These are phyloP conservation scores for Microcebus ravelobensis DNA, from an alignment of 2,113 vertebrate genomes.

Conservation along the genomic window DNA sequence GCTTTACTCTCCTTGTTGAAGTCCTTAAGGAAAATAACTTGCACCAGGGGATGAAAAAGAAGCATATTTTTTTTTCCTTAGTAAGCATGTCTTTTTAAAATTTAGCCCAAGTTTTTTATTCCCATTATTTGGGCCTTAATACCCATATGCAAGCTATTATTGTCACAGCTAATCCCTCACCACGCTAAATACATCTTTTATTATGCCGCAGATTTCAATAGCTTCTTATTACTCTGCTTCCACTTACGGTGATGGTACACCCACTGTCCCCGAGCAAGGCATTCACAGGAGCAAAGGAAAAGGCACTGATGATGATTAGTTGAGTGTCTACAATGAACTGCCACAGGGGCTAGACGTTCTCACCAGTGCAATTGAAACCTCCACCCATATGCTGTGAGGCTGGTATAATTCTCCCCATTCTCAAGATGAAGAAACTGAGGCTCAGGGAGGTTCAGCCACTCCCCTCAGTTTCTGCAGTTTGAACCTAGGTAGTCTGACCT, in stretches of 20 bases:
- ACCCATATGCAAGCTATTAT: slow-evolving; percentile 49
- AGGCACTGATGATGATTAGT: neutral
- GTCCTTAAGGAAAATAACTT: slow-evolving; percentile 30
- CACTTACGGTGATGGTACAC: neutral
- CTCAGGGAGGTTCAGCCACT: neutral
- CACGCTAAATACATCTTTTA: slow-evolving; percentile 51
- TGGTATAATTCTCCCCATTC: neutral
- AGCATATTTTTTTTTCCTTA: slow-evolving; percentile 20
- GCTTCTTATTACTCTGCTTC: slow-evolving; percentile 32
- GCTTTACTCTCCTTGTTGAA: slow-evolving; percentile 35
- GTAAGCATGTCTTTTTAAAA: slow-evolving; percentile 42
- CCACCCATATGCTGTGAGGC: neutral
- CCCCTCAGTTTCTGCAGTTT: neutral
- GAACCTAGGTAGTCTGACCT: neutral
- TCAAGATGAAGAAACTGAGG: neutral
- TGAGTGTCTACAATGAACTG: neutral
- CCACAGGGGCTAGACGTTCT: neutral
- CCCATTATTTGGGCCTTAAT: slow-evolving; percentile 26
- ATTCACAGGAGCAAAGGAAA: neutral
- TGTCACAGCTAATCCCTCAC: slow-evolving; percentile 36
- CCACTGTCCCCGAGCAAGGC: neutral
- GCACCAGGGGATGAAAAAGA: neutral
- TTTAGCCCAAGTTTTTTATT: neutral
- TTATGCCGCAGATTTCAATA: slow-evolving; percentile 40
- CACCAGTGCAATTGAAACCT: neutral